phyloP scores from a whole-genome alignment of 2,888 invertebrate species.

The Incurvaria masculella region DNA sequence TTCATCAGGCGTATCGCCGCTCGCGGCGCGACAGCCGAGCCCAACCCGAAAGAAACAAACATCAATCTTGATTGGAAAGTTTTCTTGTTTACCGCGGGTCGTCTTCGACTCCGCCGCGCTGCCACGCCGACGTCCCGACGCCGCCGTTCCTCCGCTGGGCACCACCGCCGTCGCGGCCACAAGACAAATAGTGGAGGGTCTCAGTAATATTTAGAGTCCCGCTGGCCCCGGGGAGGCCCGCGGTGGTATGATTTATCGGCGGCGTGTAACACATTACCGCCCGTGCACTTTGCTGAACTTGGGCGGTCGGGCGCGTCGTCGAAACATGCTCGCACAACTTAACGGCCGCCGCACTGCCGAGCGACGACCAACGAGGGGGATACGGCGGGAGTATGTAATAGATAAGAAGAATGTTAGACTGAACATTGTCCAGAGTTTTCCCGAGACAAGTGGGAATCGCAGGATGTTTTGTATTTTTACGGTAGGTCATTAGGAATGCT shows the following conservation, averaged over 20 bases:
- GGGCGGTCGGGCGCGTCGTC: background rate
- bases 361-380: too few species aligned
- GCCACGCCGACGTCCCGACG: too few species aligned
- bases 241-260: background rate
- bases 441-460: too few species aligned
- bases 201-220: background rate
- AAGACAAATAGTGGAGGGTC: background rate
- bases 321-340: background rate
- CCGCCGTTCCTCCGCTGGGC: too few species aligned
- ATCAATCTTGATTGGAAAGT: background rate
- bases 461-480: too few species aligned
- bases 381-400: too few species aligned
- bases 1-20: background rate
- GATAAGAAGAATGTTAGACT: too few species aligned
- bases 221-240: background rate
- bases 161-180: too few species aligned
- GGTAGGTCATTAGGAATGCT: too few species aligned
- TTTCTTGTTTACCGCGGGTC: background rate
- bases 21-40: background rate
- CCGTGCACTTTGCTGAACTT: background rate
- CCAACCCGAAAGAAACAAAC: background rate
- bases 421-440: too few species aligned
- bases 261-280: background rate
- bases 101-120: background rate
- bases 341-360: background rate